phyloP scores from a whole-genome alignment of 2,888 invertebrate species.

The Pyrochroa serraticornis region DNA sequence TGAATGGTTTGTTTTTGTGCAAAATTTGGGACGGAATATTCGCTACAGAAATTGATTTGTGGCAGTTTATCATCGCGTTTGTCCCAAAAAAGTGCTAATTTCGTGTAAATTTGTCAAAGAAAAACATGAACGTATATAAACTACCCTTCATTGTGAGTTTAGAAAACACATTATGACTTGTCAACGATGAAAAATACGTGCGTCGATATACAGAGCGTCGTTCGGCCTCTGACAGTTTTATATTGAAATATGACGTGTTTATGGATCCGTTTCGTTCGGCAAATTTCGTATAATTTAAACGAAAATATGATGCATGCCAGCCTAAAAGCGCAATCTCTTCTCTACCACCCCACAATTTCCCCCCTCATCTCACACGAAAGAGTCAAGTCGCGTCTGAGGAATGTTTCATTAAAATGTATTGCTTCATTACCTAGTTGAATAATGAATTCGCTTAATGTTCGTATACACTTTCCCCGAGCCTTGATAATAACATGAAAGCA shows the following conservation, averaged over 20 bases:
- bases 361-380: background rate
- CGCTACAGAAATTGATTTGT: too few relatives aligned
- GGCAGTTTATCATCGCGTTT: too few relatives aligned
- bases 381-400: conserved; percentile 2
- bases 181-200: conserved; percentile 19
- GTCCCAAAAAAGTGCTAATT: too few relatives aligned
- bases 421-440: conserved; percentile 30
- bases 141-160: background rate
- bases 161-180: conserved; percentile 20
- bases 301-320: background rate
- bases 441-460: conserved; percentile 29
- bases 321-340: background rate
- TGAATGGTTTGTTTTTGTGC: too few relatives aligned
- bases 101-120: too few relatives aligned
- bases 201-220: conserved; percentile 17
- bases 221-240: conserved; percentile 21
- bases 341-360: background rate
- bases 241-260: conserved; percentile 24
- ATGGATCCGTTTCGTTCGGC: background rate
- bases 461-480: conserved; percentile 11
- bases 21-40: too few relatives aligned
- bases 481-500: conserved; percentile 28
- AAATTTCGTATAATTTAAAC: background rate
- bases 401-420: conserved; percentile 31
- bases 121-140: too few relatives aligned